phyloP scores from a whole-genome alignment of 2,113 vertebrate genomes.

The Callipepla californica region DNA sequence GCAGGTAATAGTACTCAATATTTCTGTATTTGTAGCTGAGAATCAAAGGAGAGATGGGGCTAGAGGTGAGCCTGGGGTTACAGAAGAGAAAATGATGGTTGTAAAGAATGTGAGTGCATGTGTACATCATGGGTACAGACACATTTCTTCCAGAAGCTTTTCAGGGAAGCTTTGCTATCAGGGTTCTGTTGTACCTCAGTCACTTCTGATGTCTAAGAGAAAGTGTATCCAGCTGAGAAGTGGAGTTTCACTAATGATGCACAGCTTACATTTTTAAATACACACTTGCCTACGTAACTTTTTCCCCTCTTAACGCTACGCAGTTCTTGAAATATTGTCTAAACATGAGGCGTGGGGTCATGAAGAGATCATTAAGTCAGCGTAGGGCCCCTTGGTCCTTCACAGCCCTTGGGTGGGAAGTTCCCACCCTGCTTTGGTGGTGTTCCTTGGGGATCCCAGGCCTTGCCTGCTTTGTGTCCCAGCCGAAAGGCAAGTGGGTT shows the following conservation, averaged over 20 bases:
- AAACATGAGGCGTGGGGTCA: background rate
- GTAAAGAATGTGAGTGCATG: background rate
- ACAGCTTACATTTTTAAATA: background rate
- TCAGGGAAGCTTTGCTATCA: background rate
- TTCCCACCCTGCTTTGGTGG: background rate
- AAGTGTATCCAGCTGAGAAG: background rate
- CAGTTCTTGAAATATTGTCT: background rate
- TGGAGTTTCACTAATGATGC: background rate
- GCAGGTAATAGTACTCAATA: constrained; percentile 3
- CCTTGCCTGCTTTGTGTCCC: background rate
- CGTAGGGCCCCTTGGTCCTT: background rate
- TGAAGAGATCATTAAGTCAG: background rate
- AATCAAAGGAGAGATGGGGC: background rate
- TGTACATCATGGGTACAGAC: background rate
- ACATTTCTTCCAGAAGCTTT: background rate
- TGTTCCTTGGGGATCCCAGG: background rate
- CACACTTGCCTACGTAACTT: background rate
- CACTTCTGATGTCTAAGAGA: background rate
- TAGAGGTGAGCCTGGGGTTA: background rate
- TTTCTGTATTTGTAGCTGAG: background rate
- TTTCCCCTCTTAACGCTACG: background rate
- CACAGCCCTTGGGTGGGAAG: background rate
- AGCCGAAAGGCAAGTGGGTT: background rate
- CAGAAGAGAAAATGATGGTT: background rate
- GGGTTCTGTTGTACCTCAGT: background rate